Evolutionary conservation across 2,113 vertebrate genomes (phyloP).

Genomic region (Toxostoma redivivum): DNA sequence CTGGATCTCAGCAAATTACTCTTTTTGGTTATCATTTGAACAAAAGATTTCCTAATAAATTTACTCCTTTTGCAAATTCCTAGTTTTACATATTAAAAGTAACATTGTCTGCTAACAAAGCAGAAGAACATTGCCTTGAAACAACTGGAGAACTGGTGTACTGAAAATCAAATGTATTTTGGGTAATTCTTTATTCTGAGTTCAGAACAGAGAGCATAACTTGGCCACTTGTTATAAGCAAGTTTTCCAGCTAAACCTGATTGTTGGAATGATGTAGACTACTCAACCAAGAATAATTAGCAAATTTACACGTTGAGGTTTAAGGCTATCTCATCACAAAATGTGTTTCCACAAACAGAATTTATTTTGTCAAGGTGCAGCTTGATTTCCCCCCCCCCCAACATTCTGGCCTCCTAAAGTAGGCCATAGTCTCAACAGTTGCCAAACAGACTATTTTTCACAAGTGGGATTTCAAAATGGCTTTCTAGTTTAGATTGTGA

Average conservation of each 20-base stretch:
- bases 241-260: background rate
- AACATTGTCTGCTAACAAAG: background rate
- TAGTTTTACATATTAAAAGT: background rate
- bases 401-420: background rate
- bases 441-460: background rate
- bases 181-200: background rate
- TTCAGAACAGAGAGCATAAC: background rate
- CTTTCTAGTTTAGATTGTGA: background rate
- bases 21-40: background rate
- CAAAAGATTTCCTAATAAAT: background rate
- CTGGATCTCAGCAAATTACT: background rate
- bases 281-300: background rate
- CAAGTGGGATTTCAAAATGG: background rate
- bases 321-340: background rate
- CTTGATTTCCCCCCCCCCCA: rapidly evolving
- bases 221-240: background rate
- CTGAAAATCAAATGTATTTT: background rate
- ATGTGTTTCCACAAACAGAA: background rate
- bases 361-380: background rate
- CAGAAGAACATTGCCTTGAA: background rate
- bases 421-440: background rate
- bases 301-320: background rate
- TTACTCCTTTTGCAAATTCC: background rate
- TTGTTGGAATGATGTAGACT: background rate
- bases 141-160: background rate